Evolutionary conservation across 2,113 vertebrate genomes (phyloP), one percentile per base, ranked within the genome.

Genomic region (Pollachius pollachius): DNA sequence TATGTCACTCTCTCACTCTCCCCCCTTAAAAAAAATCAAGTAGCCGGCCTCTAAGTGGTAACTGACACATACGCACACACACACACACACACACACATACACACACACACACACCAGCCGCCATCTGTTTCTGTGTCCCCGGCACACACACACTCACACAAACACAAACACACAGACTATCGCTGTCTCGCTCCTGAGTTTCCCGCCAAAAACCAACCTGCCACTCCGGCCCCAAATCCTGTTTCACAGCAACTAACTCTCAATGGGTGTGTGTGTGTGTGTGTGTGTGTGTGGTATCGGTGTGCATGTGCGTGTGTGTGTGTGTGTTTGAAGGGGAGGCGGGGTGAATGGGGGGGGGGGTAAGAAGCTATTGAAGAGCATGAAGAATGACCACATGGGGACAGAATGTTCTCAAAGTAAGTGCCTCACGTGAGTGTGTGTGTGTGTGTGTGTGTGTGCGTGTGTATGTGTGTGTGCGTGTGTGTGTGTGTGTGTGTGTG

Each of bases 181-280:
- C 4, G 15, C 15, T n/a, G 15, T n/a, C 17, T n/a, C 13, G 54
- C 54, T 56, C 54, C 2, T 12, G 15, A n/a, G 54, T 56, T 56
- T 56, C 54, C 54, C 54, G 54, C 54, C 54, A 9, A 41, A 41
- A 41, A 6, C 37, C 37, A 56, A 15, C 17, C 54, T n/a, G 17
- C 54, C 17, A 16, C 54, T 15, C 17, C 54, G 12, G 54, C 12
- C 15, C 6, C 54, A 4, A 56, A 56, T 56, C 54, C 17, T 56
- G 54, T 56, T 56, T 56, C 54, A 56, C 54, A n/a, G 54, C 54
- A 56, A 56, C 54, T 56, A n/a, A n/a, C 17, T 56, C 54, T 56
- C 54, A 56, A 56, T 56, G 54, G 54, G 54, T n/a, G 54, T 60
- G 58, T 60, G 19, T 60, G 58, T 60, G 58, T 60, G 19, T 60